These are phyloP conservation scores for Dendrolimus punctatus DNA, from an alignment of 1,140 invertebrate genomes.

Conservation along the genomic window DNA sequence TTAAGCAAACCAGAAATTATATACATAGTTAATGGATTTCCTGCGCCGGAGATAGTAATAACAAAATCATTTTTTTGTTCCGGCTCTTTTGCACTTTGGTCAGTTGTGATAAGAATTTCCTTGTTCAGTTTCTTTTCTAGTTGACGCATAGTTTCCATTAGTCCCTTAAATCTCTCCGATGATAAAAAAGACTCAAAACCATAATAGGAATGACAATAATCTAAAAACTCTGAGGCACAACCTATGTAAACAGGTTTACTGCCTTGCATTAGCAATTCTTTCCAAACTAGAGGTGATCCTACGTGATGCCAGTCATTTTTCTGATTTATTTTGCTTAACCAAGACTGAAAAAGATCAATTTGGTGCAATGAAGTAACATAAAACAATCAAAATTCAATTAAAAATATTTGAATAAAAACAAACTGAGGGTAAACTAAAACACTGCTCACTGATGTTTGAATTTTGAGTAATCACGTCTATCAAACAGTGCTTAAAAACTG, in stretches of 20 bases:
- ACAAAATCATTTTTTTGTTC: slow-evolving; percentile 21
- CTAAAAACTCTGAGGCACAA: slow-evolving; percentile 69
- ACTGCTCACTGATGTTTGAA: no score
- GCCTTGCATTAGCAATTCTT: slow-evolving; percentile 49
- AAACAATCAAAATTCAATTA: no score
- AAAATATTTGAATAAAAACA: no score
- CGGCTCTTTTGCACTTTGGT: slow-evolving; percentile 14
- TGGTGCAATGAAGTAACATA: no score
- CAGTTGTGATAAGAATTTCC: slow-evolving; percentile 13
- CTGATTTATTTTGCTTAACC: slow-evolving; percentile 58
- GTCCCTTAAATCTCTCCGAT: slow-evolving; percentile 50
- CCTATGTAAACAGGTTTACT: slow-evolving; percentile 69
- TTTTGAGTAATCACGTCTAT: no score
- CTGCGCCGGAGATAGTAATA: slow-evolving; percentile 46
- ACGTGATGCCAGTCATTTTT: slow-evolving; percentile 68
- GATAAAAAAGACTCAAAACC: slow-evolving; percentile 60
- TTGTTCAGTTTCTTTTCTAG: slow-evolving; percentile 37
- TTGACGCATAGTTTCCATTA: slow-evolving; percentile 48
- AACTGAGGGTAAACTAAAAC: no score
- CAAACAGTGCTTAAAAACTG: no score
- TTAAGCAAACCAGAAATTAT: slow-evolving; percentile 48
- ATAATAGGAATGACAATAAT: slow-evolving; percentile 73
- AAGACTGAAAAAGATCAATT: slow-evolving; percentile 31
- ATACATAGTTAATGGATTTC: slow-evolving; percentile 37
- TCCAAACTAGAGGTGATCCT: slow-evolving; percentile 53